Base-by-base conservation (phyloP, 1,140 invertebrate species). In the Drosophila yakuba region DNA sequence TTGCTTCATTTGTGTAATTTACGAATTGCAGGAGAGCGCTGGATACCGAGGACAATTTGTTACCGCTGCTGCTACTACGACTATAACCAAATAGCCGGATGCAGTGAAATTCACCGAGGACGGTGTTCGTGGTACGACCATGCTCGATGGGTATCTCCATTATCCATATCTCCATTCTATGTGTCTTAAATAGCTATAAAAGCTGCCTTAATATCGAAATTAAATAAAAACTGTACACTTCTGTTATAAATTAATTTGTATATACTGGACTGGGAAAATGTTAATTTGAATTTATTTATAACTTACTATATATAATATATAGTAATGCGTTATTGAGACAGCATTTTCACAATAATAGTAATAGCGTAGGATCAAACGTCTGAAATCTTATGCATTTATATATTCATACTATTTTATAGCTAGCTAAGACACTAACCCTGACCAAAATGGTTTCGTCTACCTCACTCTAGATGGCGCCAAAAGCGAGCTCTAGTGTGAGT, bases 41-140 rank as follows among this genome's bases (percentile, higher is more conserved):
- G 64, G 63, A 8, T 0, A 7, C 3, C 35, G 1, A 3, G 7
- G 0, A 35, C 44, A 3, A 67, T 7, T 44, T 91, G 88, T 36
- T 91, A 91, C 78, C 80, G 74, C 38, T 91, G 88, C 39, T 91
- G 88, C 43, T 68, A 60, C 28, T 84, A 72, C 6, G 59, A 41
- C 1, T 17, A 52, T 17, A 81, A 17, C 35, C 23, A 23, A 15
- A 67, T 82, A 25, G 80, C 78, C 7, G 83, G 80, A 25, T 91
- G 88, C 78, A 72, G 15, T 43, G 76, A 77, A 20, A 51, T 81
- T 25, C 55, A 91, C 36, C 45, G 28, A 25, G 62, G 68, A 11
- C 44, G 23, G 28, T 91, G 88, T 52, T 52, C 41, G 45, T 47
- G 41, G 38, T 41, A 35, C 11, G 14, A 60, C 14, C 44, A 28